phyloP scores from a whole-genome alignment of 2,797 vertebrate species.

The Coracias cyanogaster region DNA sequence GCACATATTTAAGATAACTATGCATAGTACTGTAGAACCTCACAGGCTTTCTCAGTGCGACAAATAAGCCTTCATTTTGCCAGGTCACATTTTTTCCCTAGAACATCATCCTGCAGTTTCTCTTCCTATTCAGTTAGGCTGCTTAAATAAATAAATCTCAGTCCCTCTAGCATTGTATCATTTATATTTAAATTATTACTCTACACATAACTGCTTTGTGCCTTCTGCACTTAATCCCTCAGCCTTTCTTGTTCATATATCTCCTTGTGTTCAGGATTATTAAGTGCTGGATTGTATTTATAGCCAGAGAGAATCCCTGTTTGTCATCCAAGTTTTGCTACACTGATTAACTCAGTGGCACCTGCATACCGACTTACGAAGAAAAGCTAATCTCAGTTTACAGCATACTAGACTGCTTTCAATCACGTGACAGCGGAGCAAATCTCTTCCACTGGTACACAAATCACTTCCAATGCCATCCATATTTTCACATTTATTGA shows the following conservation, averaged over 20 bases:
- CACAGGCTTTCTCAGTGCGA: rapidly evolving
- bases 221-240: neutral
- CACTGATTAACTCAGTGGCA: neutral
- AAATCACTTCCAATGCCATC: neutral
- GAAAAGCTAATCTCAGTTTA: neutral
- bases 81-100: slow-evolving; percentile 12
- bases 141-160: neutral
- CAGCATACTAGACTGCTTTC: neutral
- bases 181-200: neutral
- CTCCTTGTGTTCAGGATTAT: neutral
- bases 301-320: neutral
- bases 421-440: rapidly evolving
- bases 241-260: neutral
- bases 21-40: neutral
- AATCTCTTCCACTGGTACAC: neutral
- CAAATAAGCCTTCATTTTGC: slow-evolving; percentile 2
- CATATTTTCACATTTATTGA: neutral
- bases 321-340: neutral
- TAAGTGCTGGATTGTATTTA: neutral
- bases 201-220: neutral
- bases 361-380: neutral
- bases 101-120: slow-evolving; percentile 9
- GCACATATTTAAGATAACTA: neutral
- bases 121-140: neutral
- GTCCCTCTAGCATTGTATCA: neutral